Conservation (phyloP, 2,113 vertebrate species). For the Engraulis encrasicolus region DNA sequence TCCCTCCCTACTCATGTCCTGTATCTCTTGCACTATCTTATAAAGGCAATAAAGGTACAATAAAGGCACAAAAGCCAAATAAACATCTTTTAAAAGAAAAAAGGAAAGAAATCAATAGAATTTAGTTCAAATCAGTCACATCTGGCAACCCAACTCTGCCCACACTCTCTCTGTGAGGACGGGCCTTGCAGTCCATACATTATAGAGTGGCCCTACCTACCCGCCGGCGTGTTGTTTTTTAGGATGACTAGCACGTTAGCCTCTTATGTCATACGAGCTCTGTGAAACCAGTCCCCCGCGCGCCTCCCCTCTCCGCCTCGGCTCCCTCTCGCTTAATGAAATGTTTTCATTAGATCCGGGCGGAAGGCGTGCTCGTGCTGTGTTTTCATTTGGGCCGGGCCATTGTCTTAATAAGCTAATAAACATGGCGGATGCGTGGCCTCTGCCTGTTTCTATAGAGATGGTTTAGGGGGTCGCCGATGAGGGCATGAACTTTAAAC, state of each 20-base stretch:
- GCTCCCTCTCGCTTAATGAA: background rate
- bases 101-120: too few relatives aligned
- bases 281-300: background rate
- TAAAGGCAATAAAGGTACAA: too few relatives aligned
- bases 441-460: constrained; percentile 27
- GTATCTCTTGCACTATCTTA: too few relatives aligned
- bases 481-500: background rate
- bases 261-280: constrained; percentile 34
- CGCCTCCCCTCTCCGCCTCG: background rate
- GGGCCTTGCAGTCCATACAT: too few relatives aligned
- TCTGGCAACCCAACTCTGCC: too few relatives aligned
- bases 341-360: background rate
- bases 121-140: too few relatives aligned
- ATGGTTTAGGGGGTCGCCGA: background rate
- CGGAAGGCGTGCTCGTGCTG: background rate
- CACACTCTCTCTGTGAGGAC: too few relatives aligned
- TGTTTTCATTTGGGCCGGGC: constrained; percentile 1
- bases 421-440: constrained; percentile 38
- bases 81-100: too few relatives aligned
- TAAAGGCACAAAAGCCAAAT: too few relatives aligned
- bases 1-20: too few relatives aligned
- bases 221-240: constrained; percentile 15
- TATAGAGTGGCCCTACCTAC: too few relatives aligned
- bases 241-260: background rate
- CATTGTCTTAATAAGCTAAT: constrained; percentile 28